Evolutionary conservation across 2,888 invertebrate genomes (phyloP).

Genomic region (Sceliomorpha sp.): DNA sequence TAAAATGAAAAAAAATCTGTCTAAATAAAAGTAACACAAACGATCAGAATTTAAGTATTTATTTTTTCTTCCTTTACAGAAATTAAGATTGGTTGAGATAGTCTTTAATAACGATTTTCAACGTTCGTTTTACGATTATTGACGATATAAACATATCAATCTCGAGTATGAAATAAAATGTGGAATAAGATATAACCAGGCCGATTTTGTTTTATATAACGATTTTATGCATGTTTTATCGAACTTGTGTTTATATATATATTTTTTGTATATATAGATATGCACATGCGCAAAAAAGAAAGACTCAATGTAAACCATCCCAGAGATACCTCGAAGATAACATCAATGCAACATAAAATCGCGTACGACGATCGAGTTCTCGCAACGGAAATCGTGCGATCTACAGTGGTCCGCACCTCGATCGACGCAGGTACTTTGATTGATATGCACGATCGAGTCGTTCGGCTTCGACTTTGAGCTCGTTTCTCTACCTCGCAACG

Average conservation of each 20-base stretch:
- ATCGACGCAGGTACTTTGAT: slow-evolving; percentile 15
- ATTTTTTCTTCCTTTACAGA: no score
- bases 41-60: neutral
- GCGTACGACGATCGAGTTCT: slow-evolving; percentile 2
- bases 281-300: no score
- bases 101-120: no score
- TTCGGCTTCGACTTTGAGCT: slow-evolving; percentile 31
- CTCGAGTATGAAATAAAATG: no score
- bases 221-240: no score
- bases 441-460: slow-evolving; percentile 20
- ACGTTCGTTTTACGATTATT: no score
- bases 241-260: no score
- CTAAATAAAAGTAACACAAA: neutral
- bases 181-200: no score
- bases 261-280: no score
- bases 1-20: slow-evolving; percentile 3
- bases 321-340: neutral
- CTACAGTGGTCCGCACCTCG: slow-evolving; percentile 11
- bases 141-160: no score
- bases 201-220: no score
- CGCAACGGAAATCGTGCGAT: slow-evolving; percentile 18
- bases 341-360: neutral
- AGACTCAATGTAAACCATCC: slow-evolving; percentile 1
- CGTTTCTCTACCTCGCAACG: slow-evolving; percentile 29
- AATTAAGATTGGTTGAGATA: no score